Conservation (phyloP, 2,797 vertebrate species). For the Onychomys arenicola region DNA sequence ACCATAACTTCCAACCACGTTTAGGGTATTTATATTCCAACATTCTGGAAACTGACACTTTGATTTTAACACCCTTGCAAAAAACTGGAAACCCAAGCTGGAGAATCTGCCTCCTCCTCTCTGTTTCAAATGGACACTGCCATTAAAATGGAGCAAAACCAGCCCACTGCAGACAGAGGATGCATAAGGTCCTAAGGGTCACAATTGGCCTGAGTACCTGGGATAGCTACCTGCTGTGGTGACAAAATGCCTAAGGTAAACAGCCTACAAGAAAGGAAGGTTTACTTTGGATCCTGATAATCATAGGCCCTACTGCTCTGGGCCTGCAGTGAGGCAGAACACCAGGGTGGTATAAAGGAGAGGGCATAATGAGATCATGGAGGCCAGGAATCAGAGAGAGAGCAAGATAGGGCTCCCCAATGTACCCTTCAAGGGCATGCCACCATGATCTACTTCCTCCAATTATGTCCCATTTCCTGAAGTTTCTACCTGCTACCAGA, state of each 20-base stretch:
- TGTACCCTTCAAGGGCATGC: background rate
- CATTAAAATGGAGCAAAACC: background rate
- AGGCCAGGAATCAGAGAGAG: background rate
- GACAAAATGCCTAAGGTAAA: background rate
- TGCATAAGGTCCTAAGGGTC: too few relatives aligned
- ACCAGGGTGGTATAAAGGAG: background rate
- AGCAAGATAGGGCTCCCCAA: background rate
- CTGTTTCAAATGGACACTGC: background rate
- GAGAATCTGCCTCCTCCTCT: background rate
- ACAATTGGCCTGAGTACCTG: background rate
- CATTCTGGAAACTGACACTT: conserved; percentile 24
- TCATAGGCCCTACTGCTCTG: background rate
- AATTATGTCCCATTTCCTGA: background rate
- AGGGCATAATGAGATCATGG: background rate
- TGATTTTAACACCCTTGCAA: background rate
- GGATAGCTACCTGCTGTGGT: background rate
- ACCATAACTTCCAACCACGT: background rate
- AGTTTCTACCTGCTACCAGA: background rate
- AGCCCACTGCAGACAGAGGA: background rate
- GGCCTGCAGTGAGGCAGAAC: background rate
- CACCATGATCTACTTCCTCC: background rate
- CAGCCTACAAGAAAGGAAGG: background rate
- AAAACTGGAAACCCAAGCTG: background rate
- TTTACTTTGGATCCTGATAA: background rate
- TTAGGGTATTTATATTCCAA: background rate